A percentile compares a stretch with the other conserved stretches of the same genome.
These are phyloP conservation scores for Tetramorium parvispinum DNA, from an alignment of 1,140 invertebrate genomes.

Conservation along the genomic window DNA sequence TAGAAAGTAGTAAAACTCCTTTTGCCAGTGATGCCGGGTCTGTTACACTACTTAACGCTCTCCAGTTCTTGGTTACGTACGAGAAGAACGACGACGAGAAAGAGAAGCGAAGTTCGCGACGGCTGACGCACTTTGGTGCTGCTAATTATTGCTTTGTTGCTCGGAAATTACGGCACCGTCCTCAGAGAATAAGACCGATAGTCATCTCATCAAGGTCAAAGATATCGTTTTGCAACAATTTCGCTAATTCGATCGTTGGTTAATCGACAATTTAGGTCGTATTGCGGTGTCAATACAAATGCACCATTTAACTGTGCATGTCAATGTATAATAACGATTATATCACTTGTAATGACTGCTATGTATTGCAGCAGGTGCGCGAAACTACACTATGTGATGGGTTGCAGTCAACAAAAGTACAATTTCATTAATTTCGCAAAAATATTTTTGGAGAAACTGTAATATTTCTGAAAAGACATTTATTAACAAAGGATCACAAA, in stretches of 20 bases:
- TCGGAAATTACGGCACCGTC: constrained; percentile 61
- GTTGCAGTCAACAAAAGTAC: background rate
- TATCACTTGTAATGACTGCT: background rate
- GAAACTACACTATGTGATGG: background rate
- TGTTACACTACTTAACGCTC: constrained; percentile 74
- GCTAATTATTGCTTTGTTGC: constrained; percentile 76
- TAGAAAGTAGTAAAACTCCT: constrained; percentile 83
- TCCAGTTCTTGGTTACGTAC: constrained; percentile 58
- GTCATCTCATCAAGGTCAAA: constrained; percentile 59
- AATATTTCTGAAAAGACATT: background rate
- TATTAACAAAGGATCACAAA: background rate
- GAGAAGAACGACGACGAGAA: constrained; percentile 50
- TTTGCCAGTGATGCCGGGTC: constrained; percentile 62
- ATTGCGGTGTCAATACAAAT: background rate
- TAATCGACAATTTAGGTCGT: background rate
- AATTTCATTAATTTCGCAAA: background rate
- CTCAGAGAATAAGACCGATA: constrained; percentile 58
- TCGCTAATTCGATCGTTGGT: background rate
- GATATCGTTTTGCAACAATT: background rate
- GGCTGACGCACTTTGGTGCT: constrained; percentile 68
- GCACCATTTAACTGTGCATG: background rate
- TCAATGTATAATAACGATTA: background rate
- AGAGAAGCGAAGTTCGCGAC: constrained; percentile 35
- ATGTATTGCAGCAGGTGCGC: background rate
- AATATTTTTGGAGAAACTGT: background rate